These are phyloP conservation scores for Pontoporia blainvillei DNA, from an alignment of 2,113 vertebrate genomes.

Conservation along the genomic window DNA sequence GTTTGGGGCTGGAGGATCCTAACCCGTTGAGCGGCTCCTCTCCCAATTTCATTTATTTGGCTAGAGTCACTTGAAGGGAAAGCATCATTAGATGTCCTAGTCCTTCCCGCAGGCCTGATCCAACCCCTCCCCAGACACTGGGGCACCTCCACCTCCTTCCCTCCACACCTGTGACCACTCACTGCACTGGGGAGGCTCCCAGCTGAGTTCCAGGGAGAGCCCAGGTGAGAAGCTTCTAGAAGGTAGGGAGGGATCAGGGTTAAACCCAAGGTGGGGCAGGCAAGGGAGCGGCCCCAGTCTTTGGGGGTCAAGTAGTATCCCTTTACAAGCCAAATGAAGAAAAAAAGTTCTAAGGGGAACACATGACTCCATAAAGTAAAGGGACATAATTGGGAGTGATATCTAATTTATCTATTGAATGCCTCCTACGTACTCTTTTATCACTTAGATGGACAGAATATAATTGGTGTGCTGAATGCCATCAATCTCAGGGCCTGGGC, in stretches of 20 bases:
- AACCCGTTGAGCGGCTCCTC: background rate
- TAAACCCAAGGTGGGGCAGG: background rate
- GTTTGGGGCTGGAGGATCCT: background rate
- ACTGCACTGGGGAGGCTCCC: background rate
- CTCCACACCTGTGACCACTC: background rate
- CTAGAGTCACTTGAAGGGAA: background rate
- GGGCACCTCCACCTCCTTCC: background rate
- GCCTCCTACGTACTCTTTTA: constrained; percentile 82
- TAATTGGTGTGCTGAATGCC: constrained; percentile 85
- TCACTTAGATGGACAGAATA: constrained; percentile 85
- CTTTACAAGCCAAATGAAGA: constrained; percentile 66
- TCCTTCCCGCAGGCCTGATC: background rate
- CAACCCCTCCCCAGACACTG: background rate
- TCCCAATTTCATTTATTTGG: background rate
- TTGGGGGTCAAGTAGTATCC: constrained; percentile 7
- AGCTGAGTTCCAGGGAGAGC: background rate
- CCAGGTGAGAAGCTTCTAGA: background rate
- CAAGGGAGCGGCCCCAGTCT: background rate
- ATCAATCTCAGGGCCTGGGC: constrained; percentile 83
- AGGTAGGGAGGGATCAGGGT: background rate
- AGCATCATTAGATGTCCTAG: too few relatives aligned
- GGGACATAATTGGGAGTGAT: constrained; percentile 82
- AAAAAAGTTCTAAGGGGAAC: constrained; percentile 78
- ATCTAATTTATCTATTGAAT: constrained; percentile 84
- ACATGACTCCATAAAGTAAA: constrained; percentile 80